Evolutionary conservation across 1,140 invertebrate species (phyloP).

Genomic region (Caerostris darwini): DNA sequence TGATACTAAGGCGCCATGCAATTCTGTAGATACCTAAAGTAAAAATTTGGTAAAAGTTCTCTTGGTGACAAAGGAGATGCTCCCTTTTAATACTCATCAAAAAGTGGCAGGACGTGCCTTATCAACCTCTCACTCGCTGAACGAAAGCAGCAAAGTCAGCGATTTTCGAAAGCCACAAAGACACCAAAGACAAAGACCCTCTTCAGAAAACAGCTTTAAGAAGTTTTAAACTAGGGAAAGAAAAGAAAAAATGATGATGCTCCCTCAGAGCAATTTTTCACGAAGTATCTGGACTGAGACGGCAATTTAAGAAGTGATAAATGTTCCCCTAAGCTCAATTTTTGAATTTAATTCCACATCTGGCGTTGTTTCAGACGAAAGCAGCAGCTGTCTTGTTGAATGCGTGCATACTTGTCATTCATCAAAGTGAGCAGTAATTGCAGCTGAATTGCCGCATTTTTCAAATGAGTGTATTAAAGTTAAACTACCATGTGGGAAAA

Average conservation of each 20-base stretch:
- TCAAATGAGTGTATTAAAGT: neutral
- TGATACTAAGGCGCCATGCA: no score
- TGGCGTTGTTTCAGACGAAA: neutral
- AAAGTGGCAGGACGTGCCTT: neutral
- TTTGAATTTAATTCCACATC: neutral
- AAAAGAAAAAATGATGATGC: neutral
- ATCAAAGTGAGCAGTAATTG: neutral
- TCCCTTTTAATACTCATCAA: neutral
- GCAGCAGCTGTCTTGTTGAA: neutral
- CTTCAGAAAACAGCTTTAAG: neutral
- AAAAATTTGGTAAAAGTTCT: neutral
- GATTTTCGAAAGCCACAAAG: neutral
- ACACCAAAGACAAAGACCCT: neutral
- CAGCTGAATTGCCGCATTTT: neutral
- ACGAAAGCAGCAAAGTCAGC: neutral
- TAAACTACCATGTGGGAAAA: neutral
- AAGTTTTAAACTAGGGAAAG: neutral
- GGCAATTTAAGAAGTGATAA: neutral
- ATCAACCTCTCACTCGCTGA: neutral
- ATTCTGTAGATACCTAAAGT: neutral
- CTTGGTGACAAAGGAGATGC: neutral
- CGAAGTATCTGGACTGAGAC: neutral
- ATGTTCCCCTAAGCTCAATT: neutral
- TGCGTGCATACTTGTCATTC: neutral
- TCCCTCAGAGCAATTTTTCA: neutral